phyloP scores from a whole-genome alignment of 2,888 invertebrate genomes.

The Cerastis rubricosa region DNA sequence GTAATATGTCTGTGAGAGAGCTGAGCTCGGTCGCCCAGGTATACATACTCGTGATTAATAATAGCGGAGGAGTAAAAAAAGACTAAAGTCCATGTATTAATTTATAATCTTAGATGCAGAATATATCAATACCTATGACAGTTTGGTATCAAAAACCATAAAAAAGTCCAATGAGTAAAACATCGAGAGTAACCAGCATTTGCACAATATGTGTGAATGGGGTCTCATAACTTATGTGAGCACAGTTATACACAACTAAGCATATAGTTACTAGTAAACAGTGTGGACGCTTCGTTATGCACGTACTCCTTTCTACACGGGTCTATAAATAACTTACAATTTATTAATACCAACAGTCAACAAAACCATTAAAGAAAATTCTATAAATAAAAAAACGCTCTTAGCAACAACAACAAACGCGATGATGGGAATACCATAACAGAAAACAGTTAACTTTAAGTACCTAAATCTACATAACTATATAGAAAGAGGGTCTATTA shows the following conservation, averaged over 20 bases:
- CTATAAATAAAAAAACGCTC: conserved; percentile 8
- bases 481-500: conserved; percentile 4
- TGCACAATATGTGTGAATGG: background rate
- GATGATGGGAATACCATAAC: conserved; percentile 21
- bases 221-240: background rate
- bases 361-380: background rate
- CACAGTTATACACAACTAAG: background rate
- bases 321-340: background rate
- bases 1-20: too few relatives aligned
- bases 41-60: background rate
- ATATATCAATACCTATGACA: background rate
- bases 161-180: background rate
- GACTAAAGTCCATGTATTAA: background rate
- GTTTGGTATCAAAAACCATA: background rate
- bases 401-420: conserved; percentile 13
- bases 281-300: background rate
- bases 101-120: background rate
- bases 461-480: conserved; percentile 20
- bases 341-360: background rate
- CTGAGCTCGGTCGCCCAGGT: too few relatives aligned
- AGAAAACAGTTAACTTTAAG: conserved; percentile 4
- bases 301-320: background rate
- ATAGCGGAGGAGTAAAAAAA: background rate
- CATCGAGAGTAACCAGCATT: background rate
- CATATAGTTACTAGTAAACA: background rate